phyloP scores from a whole-genome alignment of 2,888 invertebrate genomes.

The Leptopilina drosophilae region DNA sequence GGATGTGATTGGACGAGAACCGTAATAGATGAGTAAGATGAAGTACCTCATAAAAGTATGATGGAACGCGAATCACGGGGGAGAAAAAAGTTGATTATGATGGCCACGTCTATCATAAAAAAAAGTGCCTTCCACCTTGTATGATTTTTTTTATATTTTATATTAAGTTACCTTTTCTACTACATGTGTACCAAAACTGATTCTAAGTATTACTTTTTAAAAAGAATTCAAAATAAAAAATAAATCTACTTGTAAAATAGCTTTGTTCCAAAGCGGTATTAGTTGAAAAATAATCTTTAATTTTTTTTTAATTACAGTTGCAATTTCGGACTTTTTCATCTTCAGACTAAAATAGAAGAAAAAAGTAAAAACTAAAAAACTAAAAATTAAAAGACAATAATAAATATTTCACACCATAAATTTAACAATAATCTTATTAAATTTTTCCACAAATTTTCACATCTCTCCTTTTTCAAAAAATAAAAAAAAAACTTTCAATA shows the following conservation, averaged over 20 bases:
- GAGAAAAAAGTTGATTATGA: conserved; percentile 30
- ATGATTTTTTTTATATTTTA: conserved; percentile 21
- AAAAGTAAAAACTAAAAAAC: too few species aligned
- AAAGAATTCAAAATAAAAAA: too few species aligned
- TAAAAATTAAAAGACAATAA: not conserved
- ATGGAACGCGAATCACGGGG: conserved; percentile 33
- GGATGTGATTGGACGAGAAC: conserved; percentile 6
- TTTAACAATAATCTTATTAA: not conserved
- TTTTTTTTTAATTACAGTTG: too few species aligned
- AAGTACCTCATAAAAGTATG: conserved; percentile 51
- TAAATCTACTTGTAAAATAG: too few species aligned
- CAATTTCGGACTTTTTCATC: too few species aligned
- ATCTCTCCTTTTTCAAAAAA: not conserved
- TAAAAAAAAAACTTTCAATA: not conserved
- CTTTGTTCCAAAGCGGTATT: too few species aligned
- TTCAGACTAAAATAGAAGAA: too few species aligned
- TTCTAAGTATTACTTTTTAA: too few species aligned
- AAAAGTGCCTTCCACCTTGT: not conserved
- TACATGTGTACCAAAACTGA: not conserved
- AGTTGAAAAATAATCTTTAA: too few species aligned
- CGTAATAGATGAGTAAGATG: conserved; percentile 43
- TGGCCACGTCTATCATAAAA: not conserved
- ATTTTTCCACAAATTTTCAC: not conserved
- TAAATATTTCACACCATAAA: not conserved
- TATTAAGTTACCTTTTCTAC: not conserved